A percentile compares a stretch with the other conserved stretches of the same genome.
Conservation (phyloP, 2,797 vertebrate species). For the Esox lucius region DNA sequence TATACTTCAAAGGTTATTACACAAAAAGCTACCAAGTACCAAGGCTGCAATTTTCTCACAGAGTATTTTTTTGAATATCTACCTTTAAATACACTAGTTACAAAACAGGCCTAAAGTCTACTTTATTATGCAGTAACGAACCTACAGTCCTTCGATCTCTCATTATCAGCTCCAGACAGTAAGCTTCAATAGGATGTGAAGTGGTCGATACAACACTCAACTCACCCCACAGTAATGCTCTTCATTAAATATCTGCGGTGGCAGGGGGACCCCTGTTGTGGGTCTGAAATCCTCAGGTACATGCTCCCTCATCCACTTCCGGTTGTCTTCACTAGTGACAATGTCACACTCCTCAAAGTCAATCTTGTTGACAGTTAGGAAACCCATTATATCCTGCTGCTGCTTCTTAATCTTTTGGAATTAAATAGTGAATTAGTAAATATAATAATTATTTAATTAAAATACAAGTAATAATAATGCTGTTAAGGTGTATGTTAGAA, state of each 20-base stretch:
- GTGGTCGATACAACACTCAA: conserved; percentile 40
- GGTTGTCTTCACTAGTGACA: conserved; percentile 89
- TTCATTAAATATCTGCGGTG: conserved; percentile 95
- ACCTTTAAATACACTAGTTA: background rate
- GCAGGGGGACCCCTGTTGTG: conserved; percentile 85
- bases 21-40: background rate
- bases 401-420: conserved; percentile 92
- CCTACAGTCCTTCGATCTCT: background rate
- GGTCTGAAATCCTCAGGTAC: conserved; percentile 87
- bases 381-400: conserved; percentile 92
- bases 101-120: background rate
- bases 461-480: background rate
- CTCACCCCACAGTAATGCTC: conserved; percentile 92
- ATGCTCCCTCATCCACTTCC: conserved; percentile 97
- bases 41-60: background rate
- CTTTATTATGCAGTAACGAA: background rate
- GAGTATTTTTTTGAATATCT: background rate
- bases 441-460: background rate
- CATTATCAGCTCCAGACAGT: background rate
- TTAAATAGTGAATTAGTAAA: background rate
- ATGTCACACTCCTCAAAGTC: conserved; percentile 95
- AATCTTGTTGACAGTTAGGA: conserved; percentile 93
- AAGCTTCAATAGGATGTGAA: background rate
- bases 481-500: background rate
- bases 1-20: background rate